phyloP scores from a whole-genome alignment of 2,113 vertebrate genomes.

The Microtus richardsoni region DNA sequence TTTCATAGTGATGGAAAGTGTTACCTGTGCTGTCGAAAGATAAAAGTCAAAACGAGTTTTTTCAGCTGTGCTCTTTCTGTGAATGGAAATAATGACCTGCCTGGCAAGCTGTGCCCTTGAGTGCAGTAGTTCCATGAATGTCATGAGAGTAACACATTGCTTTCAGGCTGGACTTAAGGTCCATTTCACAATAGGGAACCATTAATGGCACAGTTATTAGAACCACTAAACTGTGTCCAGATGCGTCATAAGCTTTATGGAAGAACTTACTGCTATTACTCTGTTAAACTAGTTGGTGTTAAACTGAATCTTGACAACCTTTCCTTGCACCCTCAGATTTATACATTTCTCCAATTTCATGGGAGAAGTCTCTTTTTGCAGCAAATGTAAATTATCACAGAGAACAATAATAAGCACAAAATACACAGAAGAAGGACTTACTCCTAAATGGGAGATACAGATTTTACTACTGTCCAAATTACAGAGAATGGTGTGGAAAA shows the following conservation, averaged over 20 bases:
- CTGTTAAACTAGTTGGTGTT: neutral
- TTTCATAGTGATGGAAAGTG: neutral
- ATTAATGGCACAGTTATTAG: neutral
- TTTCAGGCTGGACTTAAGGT: neutral
- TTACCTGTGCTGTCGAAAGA: rapidly evolving
- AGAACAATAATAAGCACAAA: neutral
- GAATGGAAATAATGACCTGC: too few relatives aligned
- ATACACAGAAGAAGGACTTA: neutral
- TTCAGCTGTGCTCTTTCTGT: neutral
- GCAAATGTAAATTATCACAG: neutral
- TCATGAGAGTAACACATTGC: neutral
- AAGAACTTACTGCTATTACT: neutral
- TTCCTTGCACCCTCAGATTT: neutral
- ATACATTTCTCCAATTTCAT: neutral
- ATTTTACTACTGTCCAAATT: neutral
- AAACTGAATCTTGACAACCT: neutral
- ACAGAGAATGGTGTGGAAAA: neutral
- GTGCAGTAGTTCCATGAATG: too few relatives aligned
- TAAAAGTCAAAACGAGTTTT: neutral
- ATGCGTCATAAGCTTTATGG: neutral
- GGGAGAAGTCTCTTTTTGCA: neutral
- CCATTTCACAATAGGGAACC: neutral
- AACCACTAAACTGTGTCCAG: neutral
- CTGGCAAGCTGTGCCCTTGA: too few relatives aligned
- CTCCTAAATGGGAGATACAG: neutral